Base-by-base conservation (phyloP, 2,888 invertebrate genomes). In the Vesta saturnalis region DNA sequence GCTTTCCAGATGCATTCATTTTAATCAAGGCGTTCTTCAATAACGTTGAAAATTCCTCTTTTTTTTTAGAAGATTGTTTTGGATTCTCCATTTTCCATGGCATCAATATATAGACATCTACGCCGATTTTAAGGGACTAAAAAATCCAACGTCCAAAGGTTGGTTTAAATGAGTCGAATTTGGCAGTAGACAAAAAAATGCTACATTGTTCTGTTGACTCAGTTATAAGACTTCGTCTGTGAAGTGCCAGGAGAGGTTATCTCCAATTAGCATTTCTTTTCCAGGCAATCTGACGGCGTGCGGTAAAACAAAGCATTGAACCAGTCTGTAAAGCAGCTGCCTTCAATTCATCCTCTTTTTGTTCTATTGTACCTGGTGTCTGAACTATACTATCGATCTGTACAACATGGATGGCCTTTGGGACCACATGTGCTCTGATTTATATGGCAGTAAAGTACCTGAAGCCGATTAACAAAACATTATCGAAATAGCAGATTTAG, bases 351-450 rank as follows among this genome's bases (percentile, higher is more conserved):
- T 8, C 54, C 54, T 14, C 22, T 19, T 10, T 54, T 54, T 19
- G 54, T 54, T 21, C 54, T n/a, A n/a, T n/a, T n/a, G n/a, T n/a
- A n/a, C n/a, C n/a, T n/a, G n/a, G n/a, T n/a, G n/a, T n/a, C n/a
- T 19, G 19, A 2, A n/a, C 54, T 54, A 19, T 22, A 54, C 5
- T 22, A 54, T 22, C 21, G 21, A 8, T 54, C 54, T 21, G 12
- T 4, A 54, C 69, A 72, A 47, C 68, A 76, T 63, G 74, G 74
- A 5, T 74, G 71, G 6, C 77, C 66, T 70, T 78, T 81, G 69
- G 79, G 81, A 10, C 82, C 74, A 79, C 47, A 82, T 21, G 19
- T 78, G 64, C 64, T 78, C 74, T 1, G 79, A 69, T 67, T 80
- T 81, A 67, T 79, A 79, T 19, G 73, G 79, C 12, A 81, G 71